Evolutionary conservation across 2,797 vertebrate genomes (phyloP).

Genomic region (Helarctos malayanus): DNA sequence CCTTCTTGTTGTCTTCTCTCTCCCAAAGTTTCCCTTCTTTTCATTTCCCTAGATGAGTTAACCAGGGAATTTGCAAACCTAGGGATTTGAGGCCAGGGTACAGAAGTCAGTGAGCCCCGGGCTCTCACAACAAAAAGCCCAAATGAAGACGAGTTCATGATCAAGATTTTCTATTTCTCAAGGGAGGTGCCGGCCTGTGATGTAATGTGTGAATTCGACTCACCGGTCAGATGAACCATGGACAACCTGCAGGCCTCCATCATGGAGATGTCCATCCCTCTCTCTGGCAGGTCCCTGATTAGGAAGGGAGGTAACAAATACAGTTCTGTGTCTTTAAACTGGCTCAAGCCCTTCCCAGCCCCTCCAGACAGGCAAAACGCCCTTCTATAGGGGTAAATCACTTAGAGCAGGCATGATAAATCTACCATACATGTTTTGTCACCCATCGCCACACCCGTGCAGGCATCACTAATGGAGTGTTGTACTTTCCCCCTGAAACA

Average conservation of each 20-base stretch:
- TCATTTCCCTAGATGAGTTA: background rate
- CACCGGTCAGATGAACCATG: background rate
- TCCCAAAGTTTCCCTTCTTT: background rate
- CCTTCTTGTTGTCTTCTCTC: background rate
- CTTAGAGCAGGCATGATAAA: background rate
- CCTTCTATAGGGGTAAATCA: background rate
- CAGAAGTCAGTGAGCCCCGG: background rate
- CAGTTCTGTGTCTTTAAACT: background rate
- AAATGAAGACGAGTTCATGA: background rate
- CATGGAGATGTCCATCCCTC: background rate
- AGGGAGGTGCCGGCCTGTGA: background rate
- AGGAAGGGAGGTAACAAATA: background rate
- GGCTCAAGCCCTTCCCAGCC: background rate
- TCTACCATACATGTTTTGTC: background rate
- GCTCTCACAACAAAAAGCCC: background rate
- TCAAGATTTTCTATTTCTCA: slow-evolving; percentile 2
- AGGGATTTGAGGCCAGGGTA: background rate
- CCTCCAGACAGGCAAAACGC: background rate
- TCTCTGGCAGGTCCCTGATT: background rate
- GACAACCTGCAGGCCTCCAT: background rate
- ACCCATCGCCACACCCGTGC: background rate
- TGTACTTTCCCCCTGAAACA: background rate
- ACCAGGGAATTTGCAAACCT: background rate
- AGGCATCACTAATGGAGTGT: background rate
- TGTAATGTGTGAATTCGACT: background rate